These are phyloP conservation scores for Heteromyza rotundicornis DNA, from an alignment of 2,888 invertebrate species.

Conservation along the genomic window DNA sequence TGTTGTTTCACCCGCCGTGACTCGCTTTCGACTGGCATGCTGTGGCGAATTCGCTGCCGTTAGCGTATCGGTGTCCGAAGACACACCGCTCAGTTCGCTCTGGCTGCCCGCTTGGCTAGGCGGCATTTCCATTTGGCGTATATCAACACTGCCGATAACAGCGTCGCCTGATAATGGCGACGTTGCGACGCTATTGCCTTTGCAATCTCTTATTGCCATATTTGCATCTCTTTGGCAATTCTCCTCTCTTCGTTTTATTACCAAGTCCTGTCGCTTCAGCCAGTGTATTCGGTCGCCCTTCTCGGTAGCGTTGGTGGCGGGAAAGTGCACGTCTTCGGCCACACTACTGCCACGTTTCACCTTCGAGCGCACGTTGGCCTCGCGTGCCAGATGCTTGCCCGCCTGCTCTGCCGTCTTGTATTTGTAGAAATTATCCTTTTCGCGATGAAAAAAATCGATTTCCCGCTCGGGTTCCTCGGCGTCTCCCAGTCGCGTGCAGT, in stretches of 20 bases:
- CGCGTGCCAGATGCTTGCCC: slow-evolving; percentile 30
- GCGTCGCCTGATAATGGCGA: not conserved
- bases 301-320: slow-evolving; percentile 36
- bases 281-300: slow-evolving; percentile 53
- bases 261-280: slow-evolving; percentile 49
- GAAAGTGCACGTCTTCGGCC: slow-evolving; percentile 34
- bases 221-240: slow-evolving; percentile 11
- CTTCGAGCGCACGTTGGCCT: slow-evolving; percentile 40
- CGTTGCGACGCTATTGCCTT: not conserved
- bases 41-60: slow-evolving; percentile 29
- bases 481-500: slow-evolving; percentile 40
- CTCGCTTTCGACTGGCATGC: slow-evolving; percentile 24
- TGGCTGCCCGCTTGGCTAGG: slow-evolving; percentile 10
- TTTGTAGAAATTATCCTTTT: slow-evolving; percentile 62
- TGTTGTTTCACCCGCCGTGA: slow-evolving; percentile 16
- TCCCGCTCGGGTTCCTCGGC: slow-evolving; percentile 11
- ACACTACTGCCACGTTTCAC: slow-evolving; percentile 31
- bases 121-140: not conserved
- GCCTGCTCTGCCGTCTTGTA: slow-evolving; percentile 60
- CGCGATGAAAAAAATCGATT: slow-evolving; percentile 36
- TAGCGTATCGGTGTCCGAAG: slow-evolving; percentile 23
- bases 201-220: slow-evolving; percentile 29
- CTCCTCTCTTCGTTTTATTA: slow-evolving; percentile 30
- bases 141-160: not conserved
- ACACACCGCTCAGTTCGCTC: slow-evolving; percentile 2